A percentile compares a stretch with the other conserved stretches of the same genome.
phyloP scores from a whole-genome alignment of 1,140 invertebrate species.

The Drosophila pectinifera region DNA sequence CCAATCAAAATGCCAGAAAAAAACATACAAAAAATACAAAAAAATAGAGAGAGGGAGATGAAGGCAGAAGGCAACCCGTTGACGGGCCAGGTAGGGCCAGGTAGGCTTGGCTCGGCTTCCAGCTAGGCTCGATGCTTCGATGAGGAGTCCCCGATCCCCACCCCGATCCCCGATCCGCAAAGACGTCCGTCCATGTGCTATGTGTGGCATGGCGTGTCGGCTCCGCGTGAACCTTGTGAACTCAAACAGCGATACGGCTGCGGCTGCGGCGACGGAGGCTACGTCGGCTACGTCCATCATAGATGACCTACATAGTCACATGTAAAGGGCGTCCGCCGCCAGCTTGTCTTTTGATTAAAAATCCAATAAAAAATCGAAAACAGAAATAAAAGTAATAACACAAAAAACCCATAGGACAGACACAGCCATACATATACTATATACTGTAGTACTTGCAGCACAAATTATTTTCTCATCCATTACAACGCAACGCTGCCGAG shows the following conservation, averaged over 20 bases:
- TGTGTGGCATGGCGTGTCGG: conserved; percentile 53
- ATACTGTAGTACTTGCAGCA: conserved; percentile 1
- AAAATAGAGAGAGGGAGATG: too few relatives aligned
- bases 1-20: conserved; percentile 18
- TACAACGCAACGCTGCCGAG: conserved; percentile 3
- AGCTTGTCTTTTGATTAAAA: conserved; percentile 69
- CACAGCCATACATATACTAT: too few relatives aligned
- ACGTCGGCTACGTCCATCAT: conserved; percentile 59
- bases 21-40: neutral
- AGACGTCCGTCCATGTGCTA: conserved; percentile 3
- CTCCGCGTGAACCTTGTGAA: conserved; percentile 58
- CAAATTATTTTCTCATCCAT: conserved; percentile 21
- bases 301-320: conserved; percentile 63
- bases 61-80: conserved; percentile 17
- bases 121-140: neutral
- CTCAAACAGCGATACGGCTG: conserved; percentile 46
- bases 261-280: conserved; percentile 41
- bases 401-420: conserved; percentile 19
- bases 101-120: conserved; percentile 11
- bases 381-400: conserved; percentile 10
- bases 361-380: conserved; percentile 56
- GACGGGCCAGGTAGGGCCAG: conserved; percentile 13
- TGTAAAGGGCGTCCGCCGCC: conserved; percentile 25
- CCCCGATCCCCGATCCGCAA: conserved; percentile 17
- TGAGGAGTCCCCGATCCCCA: conserved; percentile 5